These are phyloP conservation scores for Apamea anceps DNA, from an alignment of 2,888 invertebrate species.

Conservation along the genomic window DNA sequence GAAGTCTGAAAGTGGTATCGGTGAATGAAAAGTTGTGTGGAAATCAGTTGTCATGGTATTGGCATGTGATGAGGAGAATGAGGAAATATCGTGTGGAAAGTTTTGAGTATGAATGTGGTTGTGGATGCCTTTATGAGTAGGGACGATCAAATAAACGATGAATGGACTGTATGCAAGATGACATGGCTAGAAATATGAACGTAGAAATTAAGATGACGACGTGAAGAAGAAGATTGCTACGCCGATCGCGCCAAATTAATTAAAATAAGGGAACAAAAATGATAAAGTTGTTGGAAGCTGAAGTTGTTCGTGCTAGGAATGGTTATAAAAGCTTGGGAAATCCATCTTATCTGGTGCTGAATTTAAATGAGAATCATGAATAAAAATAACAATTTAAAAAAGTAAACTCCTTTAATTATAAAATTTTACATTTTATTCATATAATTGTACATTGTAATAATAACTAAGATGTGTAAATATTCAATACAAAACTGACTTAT, in stretches of 20 bases:
- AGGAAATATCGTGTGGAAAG: not conserved
- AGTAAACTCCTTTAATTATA: slow-evolving; percentile 40
- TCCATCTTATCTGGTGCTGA: not conserved
- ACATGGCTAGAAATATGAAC: not conserved
- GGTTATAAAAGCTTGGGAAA: not conserved
- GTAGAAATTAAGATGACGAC: not conserved
- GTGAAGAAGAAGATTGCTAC: not conserved
- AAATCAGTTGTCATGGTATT: not conserved
- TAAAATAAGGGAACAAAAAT: not conserved
- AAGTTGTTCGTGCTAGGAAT: not conserved
- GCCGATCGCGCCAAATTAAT: not conserved
- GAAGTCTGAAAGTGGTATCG: not conserved
- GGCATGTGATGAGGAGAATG: not conserved
- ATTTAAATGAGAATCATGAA: not conserved
- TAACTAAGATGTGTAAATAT: slow-evolving; percentile 40
- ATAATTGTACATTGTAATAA: slow-evolving; percentile 37
- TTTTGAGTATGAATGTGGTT: not conserved
- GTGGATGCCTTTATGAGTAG: not conserved
- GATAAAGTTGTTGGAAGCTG: not conserved
- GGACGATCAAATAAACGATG: not conserved
- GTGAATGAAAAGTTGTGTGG: not conserved
- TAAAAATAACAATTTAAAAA: slow-evolving; percentile 7
- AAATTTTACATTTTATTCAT: slow-evolving; percentile 29
- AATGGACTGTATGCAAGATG: not conserved
- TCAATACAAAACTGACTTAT: slow-evolving; percentile 67